A percentile compares a stretch with the other conserved stretches of the same genome.
phyloP scores from a whole-genome alignment of 1,140 invertebrate species.

The Leptoteleia sp. region DNA sequence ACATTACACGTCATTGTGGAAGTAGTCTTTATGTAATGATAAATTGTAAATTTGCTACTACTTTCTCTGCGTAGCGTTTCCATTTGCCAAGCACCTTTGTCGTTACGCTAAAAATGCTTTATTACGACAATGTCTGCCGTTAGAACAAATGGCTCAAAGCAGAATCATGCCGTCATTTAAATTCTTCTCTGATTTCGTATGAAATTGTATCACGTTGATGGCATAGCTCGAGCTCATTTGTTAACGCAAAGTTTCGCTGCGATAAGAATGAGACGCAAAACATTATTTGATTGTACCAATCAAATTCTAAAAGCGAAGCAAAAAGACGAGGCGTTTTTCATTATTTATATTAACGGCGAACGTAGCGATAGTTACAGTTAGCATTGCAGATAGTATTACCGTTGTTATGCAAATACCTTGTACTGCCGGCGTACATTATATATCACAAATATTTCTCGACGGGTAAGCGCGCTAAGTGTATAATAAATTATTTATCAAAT shows the following conservation, averaged over 20 bases:
- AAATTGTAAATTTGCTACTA: constrained; percentile 20
- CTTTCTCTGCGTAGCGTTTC: constrained; percentile 24
- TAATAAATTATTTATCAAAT: constrained; percentile 20
- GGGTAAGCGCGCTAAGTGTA: constrained; percentile 6
- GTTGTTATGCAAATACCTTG: constrained; percentile 22
- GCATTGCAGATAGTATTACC: constrained; percentile 12
- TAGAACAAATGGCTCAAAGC: constrained; percentile 24
- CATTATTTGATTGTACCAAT: constrained; percentile 34
- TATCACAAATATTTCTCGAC: not conserved
- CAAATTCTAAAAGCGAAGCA: constrained; percentile 8
- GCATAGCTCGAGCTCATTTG: constrained; percentile 26
- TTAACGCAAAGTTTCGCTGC: constrained; percentile 10
- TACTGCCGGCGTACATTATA: constrained; percentile 1
- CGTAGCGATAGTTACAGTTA: constrained; percentile 9
- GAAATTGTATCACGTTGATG: constrained; percentile 38
- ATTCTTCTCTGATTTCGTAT: constrained; percentile 47
- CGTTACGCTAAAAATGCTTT: constrained; percentile 34
- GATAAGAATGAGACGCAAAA: constrained; percentile 13
- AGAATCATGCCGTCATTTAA: constrained; percentile 37
- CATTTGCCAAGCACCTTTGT: constrained; percentile 19
- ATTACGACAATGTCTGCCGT: constrained; percentile 24
- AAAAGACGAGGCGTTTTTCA: constrained; percentile 12
- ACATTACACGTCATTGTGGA: constrained; percentile 17
- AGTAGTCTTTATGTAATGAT: constrained; percentile 27
- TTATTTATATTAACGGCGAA: constrained; percentile 9